Base-by-base conservation (phyloP, 2,113 vertebrate genomes). In the Hippocampus comes region DNA sequence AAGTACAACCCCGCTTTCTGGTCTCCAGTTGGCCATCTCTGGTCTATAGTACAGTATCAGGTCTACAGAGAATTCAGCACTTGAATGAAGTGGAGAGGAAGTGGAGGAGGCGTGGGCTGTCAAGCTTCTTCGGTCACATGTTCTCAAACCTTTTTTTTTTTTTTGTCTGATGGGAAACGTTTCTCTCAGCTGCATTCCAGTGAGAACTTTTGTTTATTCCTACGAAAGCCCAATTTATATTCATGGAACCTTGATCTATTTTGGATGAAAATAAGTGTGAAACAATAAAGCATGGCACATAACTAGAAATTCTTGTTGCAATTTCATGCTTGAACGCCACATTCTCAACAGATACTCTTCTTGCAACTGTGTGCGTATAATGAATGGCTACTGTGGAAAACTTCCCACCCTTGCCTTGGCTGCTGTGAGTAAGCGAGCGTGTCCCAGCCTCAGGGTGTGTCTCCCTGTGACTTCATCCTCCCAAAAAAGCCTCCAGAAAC, bases 381-480 rank as follows among this genome's bases (percentile, higher is more conserved):
- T 73, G 67, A 87, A 77, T 82, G 78, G 83, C 42, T 46, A 3
- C 43, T 27, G 42, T 25, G 17, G 15, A 65, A 83, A 82, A 84
- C 80, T 84, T 84, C 82, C 87, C 76, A 76, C 53, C 43, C 9
- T 51, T 10, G 53, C 53, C n/a, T 56, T 76, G 68, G 41, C 15
- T 11, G 69, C 74, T 56, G 56, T 81, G 84, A 87, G 57, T 86
- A 73, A 76, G 66, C 55, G 27, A 21, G 71, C 49, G 78, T n/a
- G 68, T 53, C 71, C 20, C 12, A 38, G 66, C 38, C 71, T 82
- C 74, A 80, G 88, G 86, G 87, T 78, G 87, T 87, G 84, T 75
- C 83, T 79, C 70, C 42, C 71, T 90, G 72, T 90, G 88, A 90
- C 86, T 78, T 91, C 87, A 88, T 87, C 70, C 68, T 76, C 80